Evolutionary conservation across 2,888 invertebrate species (phyloP).

Genomic region (Sipha maydis): DNA sequence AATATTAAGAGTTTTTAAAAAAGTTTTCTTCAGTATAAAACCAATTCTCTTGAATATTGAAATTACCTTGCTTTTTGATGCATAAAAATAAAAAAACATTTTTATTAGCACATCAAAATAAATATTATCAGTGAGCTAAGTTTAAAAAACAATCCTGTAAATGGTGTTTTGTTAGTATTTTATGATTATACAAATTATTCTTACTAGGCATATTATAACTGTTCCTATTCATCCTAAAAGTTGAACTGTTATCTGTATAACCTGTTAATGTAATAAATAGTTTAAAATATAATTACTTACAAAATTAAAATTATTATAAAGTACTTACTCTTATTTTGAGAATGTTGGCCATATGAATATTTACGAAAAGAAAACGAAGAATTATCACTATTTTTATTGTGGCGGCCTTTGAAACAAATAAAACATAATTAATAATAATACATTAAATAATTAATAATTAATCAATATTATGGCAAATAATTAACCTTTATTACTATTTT

Average conservation of each 20-base stretch:
- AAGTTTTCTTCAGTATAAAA: too few relatives aligned
- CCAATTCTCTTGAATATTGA: too few relatives aligned
- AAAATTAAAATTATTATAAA: conserved; percentile 6
- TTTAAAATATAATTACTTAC: neutral
- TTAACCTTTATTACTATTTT: conserved; percentile 56
- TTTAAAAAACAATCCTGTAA: neutral
- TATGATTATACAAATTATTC: neutral
- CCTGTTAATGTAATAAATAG: neutral
- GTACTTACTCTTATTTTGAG: conserved; percentile 39
- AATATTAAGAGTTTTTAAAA: too few relatives aligned
- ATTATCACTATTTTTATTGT: conserved; percentile 37
- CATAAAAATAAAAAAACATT: too few relatives aligned
- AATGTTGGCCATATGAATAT: conserved; percentile 21
- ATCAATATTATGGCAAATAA: neutral
- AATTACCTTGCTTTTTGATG: too few relatives aligned
- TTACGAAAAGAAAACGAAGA: conserved; percentile 43
- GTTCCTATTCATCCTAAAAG: conserved; percentile 10
- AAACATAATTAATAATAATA: neutral
- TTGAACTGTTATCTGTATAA: conserved; percentile 18
- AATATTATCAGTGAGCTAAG: neutral
- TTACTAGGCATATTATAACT: conserved; percentile 46
- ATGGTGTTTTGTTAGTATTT: neutral
- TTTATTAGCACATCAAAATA: neutral
- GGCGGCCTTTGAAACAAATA: conserved; percentile 43
- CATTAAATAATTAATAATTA: neutral